A percentile compares a stretch with the other conserved stretches of the same genome.
These are phyloP conservation scores for Escarpia spicata DNA, from an alignment of 2,888 invertebrate species.

Conservation along the genomic window DNA sequence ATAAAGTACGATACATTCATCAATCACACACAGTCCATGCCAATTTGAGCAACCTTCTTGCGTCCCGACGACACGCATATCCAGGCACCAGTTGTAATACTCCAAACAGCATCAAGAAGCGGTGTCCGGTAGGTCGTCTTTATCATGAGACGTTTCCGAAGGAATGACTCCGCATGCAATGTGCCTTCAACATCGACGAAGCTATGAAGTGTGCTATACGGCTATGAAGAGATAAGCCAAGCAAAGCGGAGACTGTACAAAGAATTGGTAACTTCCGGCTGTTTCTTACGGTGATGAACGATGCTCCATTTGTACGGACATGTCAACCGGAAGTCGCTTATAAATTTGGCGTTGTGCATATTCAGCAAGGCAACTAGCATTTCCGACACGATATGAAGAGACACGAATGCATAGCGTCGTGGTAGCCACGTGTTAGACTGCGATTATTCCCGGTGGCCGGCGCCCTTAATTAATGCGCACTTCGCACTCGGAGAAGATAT, in stretches of 20 bases:
- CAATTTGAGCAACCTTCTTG: not conserved
- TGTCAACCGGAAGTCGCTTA: not conserved
- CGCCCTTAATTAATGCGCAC: not conserved
- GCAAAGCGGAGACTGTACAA: constrained; percentile 4
- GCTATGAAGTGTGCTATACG: constrained; percentile 3
- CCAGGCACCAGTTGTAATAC: not conserved
- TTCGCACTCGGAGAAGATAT: not conserved
- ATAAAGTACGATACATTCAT: not conserved
- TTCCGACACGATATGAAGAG: not conserved
- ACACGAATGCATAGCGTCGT: constrained; percentile 9
- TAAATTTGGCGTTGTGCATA: not conserved
- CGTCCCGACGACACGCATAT: not conserved
- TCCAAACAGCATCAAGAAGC: not conserved
- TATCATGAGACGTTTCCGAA: not conserved
- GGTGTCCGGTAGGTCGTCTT: not conserved
- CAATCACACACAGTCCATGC: not conserved
- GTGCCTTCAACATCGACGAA: constrained; percentile 16
- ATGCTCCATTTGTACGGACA: not conserved
- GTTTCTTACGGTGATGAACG: not conserved
- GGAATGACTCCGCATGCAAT: constrained; percentile 1
- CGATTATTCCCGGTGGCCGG: not conserved
- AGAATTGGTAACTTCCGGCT: not conserved
- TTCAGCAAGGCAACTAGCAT: not conserved
- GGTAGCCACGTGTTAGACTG: not conserved
- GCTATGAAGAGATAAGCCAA: not conserved